Base-by-base conservation (phyloP, 2,113 vertebrate genomes). In the Neotoma lepida region DNA sequence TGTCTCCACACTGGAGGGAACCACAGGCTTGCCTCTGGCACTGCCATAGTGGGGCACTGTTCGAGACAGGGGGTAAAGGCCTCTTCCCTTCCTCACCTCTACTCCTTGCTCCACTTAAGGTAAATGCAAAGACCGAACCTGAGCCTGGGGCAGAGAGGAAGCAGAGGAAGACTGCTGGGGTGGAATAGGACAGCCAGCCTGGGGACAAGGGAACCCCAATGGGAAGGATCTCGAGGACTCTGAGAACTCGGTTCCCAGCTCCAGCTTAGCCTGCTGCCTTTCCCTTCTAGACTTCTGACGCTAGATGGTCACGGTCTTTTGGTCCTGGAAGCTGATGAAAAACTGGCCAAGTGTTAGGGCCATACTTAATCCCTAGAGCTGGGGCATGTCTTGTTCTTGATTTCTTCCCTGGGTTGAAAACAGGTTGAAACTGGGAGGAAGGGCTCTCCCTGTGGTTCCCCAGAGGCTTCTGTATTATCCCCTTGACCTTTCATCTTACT, bases 401-500 rank as follows among this genome's bases (percentile, higher is more conserved):
- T 51, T 94, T 95, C 33, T 54, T 35, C 44, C 30, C 9, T 51
- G 4, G 74, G 35, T 84, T 85, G 78, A 88, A 91, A 89, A 82
- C 51, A 93, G 46, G 33, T 54, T 78, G 44, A 86, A n/a, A 24
- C 39, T 63, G 73, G 86, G 66, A 86, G 46, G 56, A 14, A 46
- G 74, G 64, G 10, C 51, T 84, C 8, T n/a, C 14, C 35, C 14
- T 14, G 20, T 20, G 9, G 22, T 82, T 77, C 28, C 2, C 51
- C 0, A 30, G 39, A 35, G 12, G 28, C n/a, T 90, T 78, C 44
- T 49, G n/a, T 71, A 7, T 33, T 70, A 41, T 81, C 35, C 41
- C n/a, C 51, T 12, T 12, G 56, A 39, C 49, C 73, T 33, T 82
- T 44, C 39, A 41, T 49, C 49, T 88, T 78, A 77, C 51, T 73